Evolutionary conservation across 2,797 vertebrate genomes (phyloP).

Genomic region (Neosilurus mollespiculum): DNA sequence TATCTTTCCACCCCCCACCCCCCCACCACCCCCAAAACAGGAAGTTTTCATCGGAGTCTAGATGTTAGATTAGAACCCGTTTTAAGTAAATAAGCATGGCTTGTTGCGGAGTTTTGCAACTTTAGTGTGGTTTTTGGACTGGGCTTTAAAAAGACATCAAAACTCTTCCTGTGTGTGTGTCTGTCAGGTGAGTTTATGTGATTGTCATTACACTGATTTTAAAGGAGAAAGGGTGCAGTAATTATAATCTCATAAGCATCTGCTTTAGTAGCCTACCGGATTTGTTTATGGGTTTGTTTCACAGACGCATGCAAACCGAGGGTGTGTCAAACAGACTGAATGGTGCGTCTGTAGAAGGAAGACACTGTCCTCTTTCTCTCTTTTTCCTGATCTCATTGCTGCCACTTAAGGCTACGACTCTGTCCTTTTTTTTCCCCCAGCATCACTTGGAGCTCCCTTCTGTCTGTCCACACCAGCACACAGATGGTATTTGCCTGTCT

Average conservation of each 20-base stretch:
- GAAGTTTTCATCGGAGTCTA: constrained; percentile 21
- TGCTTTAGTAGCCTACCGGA: constrained; percentile 27
- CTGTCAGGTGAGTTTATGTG: neutral
- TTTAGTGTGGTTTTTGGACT: neutral
- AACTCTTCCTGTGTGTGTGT: neutral
- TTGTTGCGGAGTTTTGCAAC: neutral
- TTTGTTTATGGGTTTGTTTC: constrained; percentile 59
- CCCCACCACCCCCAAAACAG: neutral
- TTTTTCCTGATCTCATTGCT: constrained; percentile 53
- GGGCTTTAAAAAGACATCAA: too few relatives aligned
- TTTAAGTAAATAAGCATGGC: constrained; percentile 1
- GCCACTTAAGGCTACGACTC: constrained; percentile 41
- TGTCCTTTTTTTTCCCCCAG: constrained; percentile 19
- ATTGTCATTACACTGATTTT: constrained; percentile 23
- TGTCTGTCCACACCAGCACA: constrained; percentile 40
- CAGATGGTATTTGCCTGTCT: constrained; percentile 44
- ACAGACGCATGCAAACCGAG: constrained; percentile 55
- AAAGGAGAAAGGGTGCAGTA: constrained; percentile 25
- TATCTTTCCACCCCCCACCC: too few relatives aligned
- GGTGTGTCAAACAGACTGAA: constrained; percentile 52
- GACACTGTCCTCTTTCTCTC: constrained; percentile 53
- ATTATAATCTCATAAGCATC: constrained; percentile 37
- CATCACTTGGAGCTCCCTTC: constrained; percentile 37
- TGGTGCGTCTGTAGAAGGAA: constrained; percentile 51
- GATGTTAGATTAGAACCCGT: constrained; percentile 34